phyloP scores from a whole-genome alignment of 2,113 vertebrate genomes.

The Toxotes chatareus region DNA sequence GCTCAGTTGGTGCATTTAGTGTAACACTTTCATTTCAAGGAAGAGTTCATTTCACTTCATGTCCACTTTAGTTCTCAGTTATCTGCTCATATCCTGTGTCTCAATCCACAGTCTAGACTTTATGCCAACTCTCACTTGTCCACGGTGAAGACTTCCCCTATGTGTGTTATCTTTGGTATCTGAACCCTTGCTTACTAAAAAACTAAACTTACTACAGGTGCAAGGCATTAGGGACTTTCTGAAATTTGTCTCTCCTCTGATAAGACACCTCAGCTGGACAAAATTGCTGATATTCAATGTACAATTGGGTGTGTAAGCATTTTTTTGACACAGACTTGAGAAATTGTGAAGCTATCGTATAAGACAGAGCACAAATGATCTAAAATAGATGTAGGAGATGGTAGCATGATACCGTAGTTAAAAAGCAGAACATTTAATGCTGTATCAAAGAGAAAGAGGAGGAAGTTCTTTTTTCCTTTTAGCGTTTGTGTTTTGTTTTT shows the following conservation, averaged over 20 bases:
- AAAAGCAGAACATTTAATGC: constrained; percentile 57
- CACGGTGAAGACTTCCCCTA: constrained; percentile 10
- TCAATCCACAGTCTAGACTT: constrained; percentile 40
- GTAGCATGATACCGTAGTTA: constrained; percentile 3
- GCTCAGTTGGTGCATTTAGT: background rate
- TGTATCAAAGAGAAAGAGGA: constrained; percentile 2
- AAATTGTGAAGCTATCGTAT: background rate
- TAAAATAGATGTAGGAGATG: background rate
- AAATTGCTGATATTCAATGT: background rate
- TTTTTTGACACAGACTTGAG: background rate
- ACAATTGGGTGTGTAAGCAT: too few relatives aligned
- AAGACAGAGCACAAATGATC: background rate
- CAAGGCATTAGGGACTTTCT: background rate
- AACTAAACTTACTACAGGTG: background rate
- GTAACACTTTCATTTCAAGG: background rate
- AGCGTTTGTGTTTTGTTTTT: background rate
- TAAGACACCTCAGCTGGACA: background rate
- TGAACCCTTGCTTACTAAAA: background rate
- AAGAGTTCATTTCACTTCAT: background rate
- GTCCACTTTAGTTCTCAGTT: constrained; percentile 5
- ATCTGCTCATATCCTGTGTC: constrained; percentile 30
- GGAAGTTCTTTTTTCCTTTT: constrained; percentile 32
- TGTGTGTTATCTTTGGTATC: constrained; percentile 8
- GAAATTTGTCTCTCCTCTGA: background rate
- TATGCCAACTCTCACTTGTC: background rate